Base-by-base conservation (phyloP, 2,888 invertebrate species). In the Euproctis similis region DNA sequence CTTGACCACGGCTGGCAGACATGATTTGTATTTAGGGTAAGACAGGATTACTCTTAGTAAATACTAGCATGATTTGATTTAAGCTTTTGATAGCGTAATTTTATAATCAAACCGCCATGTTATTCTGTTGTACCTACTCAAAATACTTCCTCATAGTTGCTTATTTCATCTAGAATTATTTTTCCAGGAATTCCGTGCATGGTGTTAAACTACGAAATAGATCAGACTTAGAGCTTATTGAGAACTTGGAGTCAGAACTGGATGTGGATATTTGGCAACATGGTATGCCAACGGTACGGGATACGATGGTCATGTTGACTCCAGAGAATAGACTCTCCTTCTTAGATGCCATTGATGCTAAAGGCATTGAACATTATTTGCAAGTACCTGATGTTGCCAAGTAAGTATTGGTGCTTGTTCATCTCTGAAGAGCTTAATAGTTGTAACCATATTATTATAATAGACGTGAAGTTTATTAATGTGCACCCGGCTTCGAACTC, bases 301-400 rank as follows among this genome's bases (percentile, higher is more conserved):
- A 65, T n/a, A 58, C 66, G 3, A 30, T 50, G 21, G 46, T 66
- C n/a, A 71, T 69, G 72, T 49, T 66, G 2, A 37, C 59, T 0
- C 55, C 60, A 0, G 37, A 54, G 1, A 45, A 46, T 9, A 39
- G 21, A n/a, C 12, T 20, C 0, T 12, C 25, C 2, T 56, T 69
- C 26, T 23, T 65, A 3, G 33, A 45, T 2, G 35, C 36, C 1
- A 35, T 73, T 24, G 58, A 66, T 3, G 31, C 21, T 2, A 44
- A 45, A 17, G 45, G 37, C 0, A 31, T 71, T 1, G 28, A 30
- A 1, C 55, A 68, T 29, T 58, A 60, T 24, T 18, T 63, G 17
- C 50, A 67, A 14, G 13, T 62, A 1, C 30, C 44, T 1, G 58
- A 73, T 39, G 65, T 73, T 8, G 50, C 55, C 5, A 36, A 46